Percentiles rank a stretch among this genome's conserved stretches.
These are phyloP conservation scores for Gnathonemus echidnorhynchus DNA, from an alignment of 2,113 vertebrate species.

Conservation along the genomic window DNA sequence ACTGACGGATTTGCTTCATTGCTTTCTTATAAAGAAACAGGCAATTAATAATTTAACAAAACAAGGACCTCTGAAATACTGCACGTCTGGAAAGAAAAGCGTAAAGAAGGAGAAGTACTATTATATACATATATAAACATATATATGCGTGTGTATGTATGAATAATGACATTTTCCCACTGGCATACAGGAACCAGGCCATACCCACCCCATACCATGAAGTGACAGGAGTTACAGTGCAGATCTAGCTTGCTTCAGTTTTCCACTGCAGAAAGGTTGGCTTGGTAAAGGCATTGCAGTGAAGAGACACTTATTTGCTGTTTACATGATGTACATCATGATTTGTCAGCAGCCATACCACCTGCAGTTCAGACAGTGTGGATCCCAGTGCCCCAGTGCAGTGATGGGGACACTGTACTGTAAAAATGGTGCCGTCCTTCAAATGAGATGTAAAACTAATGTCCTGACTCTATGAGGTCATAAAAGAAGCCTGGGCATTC, in stretches of 20 bases:
- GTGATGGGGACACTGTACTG: neutral
- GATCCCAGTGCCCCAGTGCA: neutral
- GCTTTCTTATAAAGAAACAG: slow-evolving; percentile 50
- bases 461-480: neutral
- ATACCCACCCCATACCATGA: neutral
- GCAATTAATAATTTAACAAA: slow-evolving; percentile 65
- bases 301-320: neutral
- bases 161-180: neutral
- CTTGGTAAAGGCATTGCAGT: neutral
- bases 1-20: slow-evolving; percentile 35
- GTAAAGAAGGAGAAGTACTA: slow-evolving; percentile 33
- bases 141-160: too few relatives aligned
- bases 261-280: neutral
- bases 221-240: neutral
- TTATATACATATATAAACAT: neutral
- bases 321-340: neutral
- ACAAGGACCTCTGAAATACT: slow-evolving; percentile 42
- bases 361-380: neutral
- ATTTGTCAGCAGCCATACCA: neutral
- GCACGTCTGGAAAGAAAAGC: slow-evolving; percentile 19
- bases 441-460: neutral
- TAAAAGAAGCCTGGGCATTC: neutral
- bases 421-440: neutral
- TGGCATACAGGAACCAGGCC: neutral
- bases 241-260: neutral